These are phyloP conservation scores for Charina bottae DNA, from an alignment of 2,113 vertebrate species.

Conservation along the genomic window DNA sequence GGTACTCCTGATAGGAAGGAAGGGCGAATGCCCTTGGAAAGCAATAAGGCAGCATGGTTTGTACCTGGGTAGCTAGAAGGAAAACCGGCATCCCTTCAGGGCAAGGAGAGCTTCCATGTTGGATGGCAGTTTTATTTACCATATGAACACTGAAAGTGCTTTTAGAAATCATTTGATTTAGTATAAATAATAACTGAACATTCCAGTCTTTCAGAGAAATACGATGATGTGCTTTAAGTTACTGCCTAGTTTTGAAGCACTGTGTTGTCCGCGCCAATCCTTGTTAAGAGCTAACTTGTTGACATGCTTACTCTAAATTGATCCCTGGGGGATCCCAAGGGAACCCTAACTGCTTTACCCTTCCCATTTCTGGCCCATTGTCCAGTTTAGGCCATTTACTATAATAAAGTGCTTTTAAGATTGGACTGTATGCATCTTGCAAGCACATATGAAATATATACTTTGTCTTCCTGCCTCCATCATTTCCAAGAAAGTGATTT, in stretches of 20 bases:
- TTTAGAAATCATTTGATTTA: not conserved
- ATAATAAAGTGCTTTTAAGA: not conserved
- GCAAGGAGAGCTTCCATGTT: not conserved
- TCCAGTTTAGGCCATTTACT: not conserved
- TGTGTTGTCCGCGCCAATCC: not conserved
- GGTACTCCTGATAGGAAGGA: not conserved
- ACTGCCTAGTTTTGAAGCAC: not conserved
- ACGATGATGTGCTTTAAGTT: not conserved
- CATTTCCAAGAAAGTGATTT: not conserved
- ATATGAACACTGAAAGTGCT: not conserved
- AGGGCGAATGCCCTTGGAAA: not conserved
- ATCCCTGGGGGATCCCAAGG: not conserved
- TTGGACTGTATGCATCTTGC: not conserved
- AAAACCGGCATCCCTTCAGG: not conserved
- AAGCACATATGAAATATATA: not conserved
- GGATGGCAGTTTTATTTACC: not conserved
- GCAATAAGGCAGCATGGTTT: not conserved
- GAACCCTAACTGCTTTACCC: not conserved
- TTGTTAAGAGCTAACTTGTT: slow-evolving; percentile 9
- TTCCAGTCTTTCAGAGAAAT: not conserved
- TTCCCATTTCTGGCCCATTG: not conserved
- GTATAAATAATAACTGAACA: not conserved
- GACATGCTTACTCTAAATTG: not conserved
- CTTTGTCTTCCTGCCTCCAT: not conserved
- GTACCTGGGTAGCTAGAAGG: too few relatives aligned